These are phyloP conservation scores for Arctia plantaginis DNA, from an alignment of 2,888 invertebrate genomes.

Conservation along the genomic window DNA sequence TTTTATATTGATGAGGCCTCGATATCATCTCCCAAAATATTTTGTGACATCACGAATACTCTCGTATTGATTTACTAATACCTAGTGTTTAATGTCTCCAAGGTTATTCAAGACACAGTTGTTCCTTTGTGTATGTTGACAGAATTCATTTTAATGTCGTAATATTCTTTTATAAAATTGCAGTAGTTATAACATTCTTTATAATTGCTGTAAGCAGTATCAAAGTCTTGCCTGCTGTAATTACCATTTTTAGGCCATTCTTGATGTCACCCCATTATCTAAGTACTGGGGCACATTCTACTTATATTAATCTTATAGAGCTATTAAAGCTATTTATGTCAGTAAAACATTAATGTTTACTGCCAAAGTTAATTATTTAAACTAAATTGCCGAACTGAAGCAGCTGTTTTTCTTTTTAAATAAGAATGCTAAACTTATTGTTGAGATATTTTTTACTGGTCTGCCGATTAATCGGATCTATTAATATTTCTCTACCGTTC, in stretches of 20 bases:
- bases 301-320: not conserved
- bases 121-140: not conserved
- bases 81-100: constrained; percentile 4
- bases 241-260: not conserved
- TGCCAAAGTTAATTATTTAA: not conserved
- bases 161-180: not conserved
- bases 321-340: not conserved
- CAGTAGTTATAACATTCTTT: not conserved
- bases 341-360: not conserved
- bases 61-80: constrained; percentile 8
- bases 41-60: constrained; percentile 15
- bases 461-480: not conserved
- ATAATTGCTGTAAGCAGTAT: not conserved
- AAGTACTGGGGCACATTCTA: not conserved
- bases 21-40: constrained; percentile 45
- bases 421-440: not conserved
- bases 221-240: constrained; percentile 1
- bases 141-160: not conserved
- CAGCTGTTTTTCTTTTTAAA: too few species aligned
- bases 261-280: constrained; percentile 7
- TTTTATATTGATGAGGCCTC: constrained; percentile 19
- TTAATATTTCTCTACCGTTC: not conserved
- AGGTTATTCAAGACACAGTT: constrained; percentile 12
- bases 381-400: not conserved
- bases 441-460: not conserved